Base-by-base conservation (phyloP, 2,888 invertebrate species). In the Lapara coniferarum region DNA sequence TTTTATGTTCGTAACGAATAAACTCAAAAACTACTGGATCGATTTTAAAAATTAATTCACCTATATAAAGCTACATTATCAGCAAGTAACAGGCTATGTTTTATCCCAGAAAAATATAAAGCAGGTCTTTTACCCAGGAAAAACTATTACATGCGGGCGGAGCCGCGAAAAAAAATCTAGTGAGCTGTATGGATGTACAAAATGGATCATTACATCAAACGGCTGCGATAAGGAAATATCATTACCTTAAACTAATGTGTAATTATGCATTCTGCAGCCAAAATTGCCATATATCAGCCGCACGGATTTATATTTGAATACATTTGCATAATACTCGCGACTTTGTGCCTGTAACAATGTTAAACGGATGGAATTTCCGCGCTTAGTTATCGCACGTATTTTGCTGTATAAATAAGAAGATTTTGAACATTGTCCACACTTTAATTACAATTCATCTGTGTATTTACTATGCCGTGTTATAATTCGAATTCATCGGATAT, bases 321-420 rank as follows among this genome's bases (percentile, higher is more conserved):
- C 71, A 81, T 81, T 81, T 80, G 78, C 81, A 80, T 81, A 77
- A 74, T 73, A 73, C 70, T 69, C 66, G 53, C 70, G 67, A 68
- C 71, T 71, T 75, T 73, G 76, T 74, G 74, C 71, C 69, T 71
- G 70, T 73, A 68, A 75, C 70, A 72, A 70, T 75, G 76, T 75
- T 73, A 73, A 72, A 56, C 71, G 70, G 69, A 66, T 73, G 70
- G 73, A 72, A 73, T 72, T 74, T 73, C 10, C 52, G 52, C 44
- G 58, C 52, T 49, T 52, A 68, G 19, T 37, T 63, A 44, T 52
- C 63, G 63, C 19, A 13, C 49, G 44, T 52, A 53, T 44, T 57
- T 68, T 68, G 51, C 52, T 49, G 37, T 19, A 59, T 59, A 63
- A 68, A 68, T 19, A 51, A 51, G 49, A 56, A 46, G 63, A 63